Evolutionary conservation across 2,113 vertebrate genomes (phyloP).

Genomic region (Lasiurus cinereus): DNA sequence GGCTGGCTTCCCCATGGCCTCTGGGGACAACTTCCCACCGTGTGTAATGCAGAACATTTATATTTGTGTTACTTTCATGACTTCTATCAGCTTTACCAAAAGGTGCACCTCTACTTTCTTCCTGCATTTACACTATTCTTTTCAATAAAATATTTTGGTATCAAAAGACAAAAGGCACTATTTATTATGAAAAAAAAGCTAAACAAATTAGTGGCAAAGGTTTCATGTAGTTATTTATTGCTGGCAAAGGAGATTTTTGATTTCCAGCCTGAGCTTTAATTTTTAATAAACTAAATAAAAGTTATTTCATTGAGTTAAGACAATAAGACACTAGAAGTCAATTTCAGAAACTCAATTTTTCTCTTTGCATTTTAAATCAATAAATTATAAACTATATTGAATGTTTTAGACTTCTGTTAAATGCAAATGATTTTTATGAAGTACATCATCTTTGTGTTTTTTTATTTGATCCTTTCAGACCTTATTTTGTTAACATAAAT

Average conservation of each 20-base stretch:
- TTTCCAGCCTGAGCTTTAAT: background rate
- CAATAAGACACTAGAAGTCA: background rate
- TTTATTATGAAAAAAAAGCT: background rate
- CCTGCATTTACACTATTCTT: background rate
- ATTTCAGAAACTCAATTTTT: background rate
- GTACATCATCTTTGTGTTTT: background rate
- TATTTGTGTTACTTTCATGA: no score
- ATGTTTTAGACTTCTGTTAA: background rate
- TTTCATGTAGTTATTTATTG: background rate
- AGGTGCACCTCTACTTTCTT: background rate
- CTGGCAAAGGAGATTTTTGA: conserved; percentile 2
- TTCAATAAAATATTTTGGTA: background rate
- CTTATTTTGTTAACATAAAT: conserved; percentile 38
- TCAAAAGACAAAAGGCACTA: background rate
- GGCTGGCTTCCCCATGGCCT: background rate
- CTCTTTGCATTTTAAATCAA: conserved; percentile 11
- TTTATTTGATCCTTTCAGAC: background rate
- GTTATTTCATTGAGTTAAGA: background rate
- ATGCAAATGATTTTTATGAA: conserved; percentile 36
- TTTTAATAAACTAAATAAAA: background rate
- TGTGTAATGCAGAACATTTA: rapidly evolving
- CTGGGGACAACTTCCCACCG: background rate
- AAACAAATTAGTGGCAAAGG: background rate
- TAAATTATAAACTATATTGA: background rate
- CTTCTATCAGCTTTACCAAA: background rate